Conservation (phyloP, 2,113 vertebrate species). For the Ctenodactylus gundi region DNA sequence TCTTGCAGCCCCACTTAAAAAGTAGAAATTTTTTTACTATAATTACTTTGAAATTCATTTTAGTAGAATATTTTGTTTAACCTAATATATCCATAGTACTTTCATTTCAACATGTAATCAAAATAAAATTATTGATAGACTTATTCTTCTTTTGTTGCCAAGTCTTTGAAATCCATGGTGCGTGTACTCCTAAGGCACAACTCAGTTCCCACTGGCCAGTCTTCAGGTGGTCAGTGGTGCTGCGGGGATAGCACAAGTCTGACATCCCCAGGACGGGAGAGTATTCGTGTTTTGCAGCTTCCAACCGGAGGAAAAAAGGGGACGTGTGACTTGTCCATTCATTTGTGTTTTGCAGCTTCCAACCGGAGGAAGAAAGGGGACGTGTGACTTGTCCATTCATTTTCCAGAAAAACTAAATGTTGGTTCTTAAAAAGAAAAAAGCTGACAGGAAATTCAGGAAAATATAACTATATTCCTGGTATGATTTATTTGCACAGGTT, state of each 20-base stretch:
- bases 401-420: background rate
- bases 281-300: background rate
- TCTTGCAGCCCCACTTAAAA: background rate
- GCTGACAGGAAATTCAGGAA: conserved; percentile 39
- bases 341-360: background rate
- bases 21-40: too few relatives aligned
- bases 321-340: background rate
- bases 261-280: background rate
- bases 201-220: too few relatives aligned
- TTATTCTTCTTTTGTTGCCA: background rate
- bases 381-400: background rate
- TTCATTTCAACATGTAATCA: background rate
- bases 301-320: background rate
- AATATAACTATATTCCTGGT: conserved; percentile 3
- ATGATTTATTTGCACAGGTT: background rate
- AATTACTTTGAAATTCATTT: background rate
- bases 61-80: background rate
- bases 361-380: background rate
- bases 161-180: background rate
- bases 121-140: background rate
- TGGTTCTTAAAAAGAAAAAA: background rate
- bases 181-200: background rate
- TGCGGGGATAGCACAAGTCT: fast-evolving
- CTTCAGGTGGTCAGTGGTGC: background rate
- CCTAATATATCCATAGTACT: background rate